Base-by-base conservation (phyloP, 1,140 invertebrate species). In the Bombus picipes region DNA sequence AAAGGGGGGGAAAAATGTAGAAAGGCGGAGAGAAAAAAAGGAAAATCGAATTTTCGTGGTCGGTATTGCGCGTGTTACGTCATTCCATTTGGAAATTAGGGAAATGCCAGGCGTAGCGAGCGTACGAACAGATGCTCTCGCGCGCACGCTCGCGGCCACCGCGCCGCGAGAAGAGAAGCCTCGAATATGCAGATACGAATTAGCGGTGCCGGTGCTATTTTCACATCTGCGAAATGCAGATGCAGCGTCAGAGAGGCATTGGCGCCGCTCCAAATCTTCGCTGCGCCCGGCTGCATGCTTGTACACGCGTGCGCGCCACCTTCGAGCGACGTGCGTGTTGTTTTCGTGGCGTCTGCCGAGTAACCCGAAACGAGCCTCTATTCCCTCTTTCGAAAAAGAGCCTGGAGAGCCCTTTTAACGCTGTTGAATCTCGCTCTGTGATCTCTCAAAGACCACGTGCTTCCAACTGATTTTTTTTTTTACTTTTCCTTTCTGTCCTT, bases 141-240 rank as follows among this genome's bases (percentile, higher is more conserved):
- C 62, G 62, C 28, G n/a, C n/a, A 18, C 15, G 68, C 18, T 34
- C 15, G 68, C 37, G 37, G 32, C 66, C 25, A 71, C 37, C 15
- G 15, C 22, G 41, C 32, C 72, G 57, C 66, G 53, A 83, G 81
- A 28, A 77, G 53, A 83, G 81, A 32, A 77, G 74, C 70, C 79
- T 85, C 87, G 77, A 81, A 66, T 80, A 81, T 86, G 83, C 87
- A 68, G 84, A 88, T 83, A 89, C 66, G 85, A 89, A 89, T 89
- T 89, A 89, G 88, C 72, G 59, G 72, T 57, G 18, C 65, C 80
- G 75, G 70, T 87, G 85, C 88, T 89, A 89, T 89, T 89, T 89
- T 89, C 88, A 83, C 85, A 79, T 87, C 88, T 81, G 68, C 85
- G 84, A 89, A 87, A 89, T 87, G 84, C 88, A 87, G 87, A 89